These are phyloP conservation scores for Heteronetta atricapilla DNA, from an alignment of 2,113 vertebrate species.

Conservation along the genomic window DNA sequence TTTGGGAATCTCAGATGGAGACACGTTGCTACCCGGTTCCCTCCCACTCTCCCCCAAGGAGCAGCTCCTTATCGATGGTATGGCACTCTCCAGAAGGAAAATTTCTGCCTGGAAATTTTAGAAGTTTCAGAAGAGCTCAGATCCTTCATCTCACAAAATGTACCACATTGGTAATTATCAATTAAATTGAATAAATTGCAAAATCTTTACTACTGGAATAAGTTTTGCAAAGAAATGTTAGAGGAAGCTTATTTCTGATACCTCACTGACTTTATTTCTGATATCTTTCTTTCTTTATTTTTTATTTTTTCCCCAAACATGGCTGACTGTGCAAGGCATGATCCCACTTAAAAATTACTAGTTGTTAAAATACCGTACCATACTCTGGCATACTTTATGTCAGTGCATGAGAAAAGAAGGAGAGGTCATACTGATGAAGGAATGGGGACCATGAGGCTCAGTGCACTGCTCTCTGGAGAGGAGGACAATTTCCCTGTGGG, in stretches of 20 bases:
- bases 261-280: background rate
- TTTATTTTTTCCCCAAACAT: background rate
- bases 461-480: background rate
- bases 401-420: fast-evolving
- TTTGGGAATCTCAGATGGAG: background rate
- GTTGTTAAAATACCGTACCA: background rate
- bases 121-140: background rate
- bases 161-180: background rate
- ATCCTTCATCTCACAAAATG: background rate
- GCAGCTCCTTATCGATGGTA: background rate
- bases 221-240: background rate
- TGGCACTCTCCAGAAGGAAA: background rate
- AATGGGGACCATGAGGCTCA: background rate
- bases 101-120: background rate
- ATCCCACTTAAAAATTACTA: background rate
- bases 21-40: background rate
- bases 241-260: background rate
- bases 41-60: background rate
- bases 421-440: background rate
- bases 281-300: no score
- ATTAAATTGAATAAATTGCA: background rate
- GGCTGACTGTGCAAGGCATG: background rate
- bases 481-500: background rate
- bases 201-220: background rate
- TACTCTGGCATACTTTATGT: background rate